A percentile compares a stretch with the other conserved stretches of the same genome.
Evolutionary conservation across 64 coral and sea anemone genomes (phyloP).

Genomic region (Trachythela sp.): DNA sequence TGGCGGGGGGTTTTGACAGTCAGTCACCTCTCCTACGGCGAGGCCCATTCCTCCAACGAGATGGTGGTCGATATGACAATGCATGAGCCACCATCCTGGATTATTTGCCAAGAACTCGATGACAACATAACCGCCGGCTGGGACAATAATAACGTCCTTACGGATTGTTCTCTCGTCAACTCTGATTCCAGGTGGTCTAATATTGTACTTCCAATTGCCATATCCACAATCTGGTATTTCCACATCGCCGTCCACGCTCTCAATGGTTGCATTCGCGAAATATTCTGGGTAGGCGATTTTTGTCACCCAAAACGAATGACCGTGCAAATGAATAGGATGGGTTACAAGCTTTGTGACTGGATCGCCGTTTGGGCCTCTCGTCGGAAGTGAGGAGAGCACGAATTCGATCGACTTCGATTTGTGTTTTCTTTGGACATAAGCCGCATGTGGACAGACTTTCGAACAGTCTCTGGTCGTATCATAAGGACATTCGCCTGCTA

Average conservation of each 20-base stretch:
- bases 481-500: neutral
- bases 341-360: neutral
- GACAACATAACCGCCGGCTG: neutral
- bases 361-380: neutral
- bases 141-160: neutral
- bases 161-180: neutral
- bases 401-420: neutral
- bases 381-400: neutral
- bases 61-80: neutral
- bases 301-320: neutral
- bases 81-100: conserved; percentile 5
- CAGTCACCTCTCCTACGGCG: neutral
- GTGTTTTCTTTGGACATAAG: neutral
- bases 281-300: neutral
- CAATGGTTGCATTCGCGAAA: neutral
- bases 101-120: neutral
- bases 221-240: neutral
- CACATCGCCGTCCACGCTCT: neutral
- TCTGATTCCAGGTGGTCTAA: neutral
- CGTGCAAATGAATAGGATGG: neutral
- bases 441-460: neutral
- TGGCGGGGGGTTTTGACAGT: neutral
- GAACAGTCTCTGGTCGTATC: neutral
- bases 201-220: neutral
- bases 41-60: neutral